A percentile compares a stretch with the other conserved stretches of the same genome.
Evolutionary conservation across 2,113 vertebrate genomes (phyloP).

Genomic region (Damaliscus lunatus): DNA sequence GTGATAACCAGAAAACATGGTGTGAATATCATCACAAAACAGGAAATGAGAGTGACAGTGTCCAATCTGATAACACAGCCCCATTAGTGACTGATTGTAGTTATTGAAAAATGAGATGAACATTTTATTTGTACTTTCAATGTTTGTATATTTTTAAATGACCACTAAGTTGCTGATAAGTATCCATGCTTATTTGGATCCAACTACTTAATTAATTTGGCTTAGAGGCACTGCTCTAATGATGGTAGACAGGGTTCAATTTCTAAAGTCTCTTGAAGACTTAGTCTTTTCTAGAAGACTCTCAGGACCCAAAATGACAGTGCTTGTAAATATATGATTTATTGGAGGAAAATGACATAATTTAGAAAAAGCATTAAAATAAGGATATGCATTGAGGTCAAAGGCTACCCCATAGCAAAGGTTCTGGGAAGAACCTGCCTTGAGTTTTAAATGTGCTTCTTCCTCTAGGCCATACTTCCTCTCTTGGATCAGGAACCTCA

Average conservation of each 20-base stretch:
- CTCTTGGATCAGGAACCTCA: not conserved
- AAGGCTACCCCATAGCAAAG: not conserved
- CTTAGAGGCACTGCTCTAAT: not conserved
- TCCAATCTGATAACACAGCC: no score
- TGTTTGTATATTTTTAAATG: not conserved
- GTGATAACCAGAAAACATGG: not conserved
- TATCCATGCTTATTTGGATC: not conserved
- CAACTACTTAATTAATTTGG: not conserved
- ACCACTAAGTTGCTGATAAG: not conserved
- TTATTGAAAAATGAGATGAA: not conserved
- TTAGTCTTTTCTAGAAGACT: not conserved
- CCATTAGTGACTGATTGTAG: not conserved
- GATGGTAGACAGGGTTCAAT: not conserved
- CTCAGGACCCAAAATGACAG: not conserved
- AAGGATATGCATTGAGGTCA: not conserved
- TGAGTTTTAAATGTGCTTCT: not conserved
- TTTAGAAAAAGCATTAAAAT: not conserved
- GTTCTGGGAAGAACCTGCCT: not conserved
- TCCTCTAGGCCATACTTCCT: not conserved
- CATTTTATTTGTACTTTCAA: not conserved
- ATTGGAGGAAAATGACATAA: not conserved
- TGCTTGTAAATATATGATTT: not conserved
- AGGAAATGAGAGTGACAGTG: rapidly evolving
- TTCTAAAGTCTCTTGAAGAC: not conserved
- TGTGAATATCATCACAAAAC: not conserved